Percentiles rank a stretch among this genome's conserved stretches.
phyloP scores from a whole-genome alignment of 2,797 vertebrate genomes.

The Siniperca scherzeri region DNA sequence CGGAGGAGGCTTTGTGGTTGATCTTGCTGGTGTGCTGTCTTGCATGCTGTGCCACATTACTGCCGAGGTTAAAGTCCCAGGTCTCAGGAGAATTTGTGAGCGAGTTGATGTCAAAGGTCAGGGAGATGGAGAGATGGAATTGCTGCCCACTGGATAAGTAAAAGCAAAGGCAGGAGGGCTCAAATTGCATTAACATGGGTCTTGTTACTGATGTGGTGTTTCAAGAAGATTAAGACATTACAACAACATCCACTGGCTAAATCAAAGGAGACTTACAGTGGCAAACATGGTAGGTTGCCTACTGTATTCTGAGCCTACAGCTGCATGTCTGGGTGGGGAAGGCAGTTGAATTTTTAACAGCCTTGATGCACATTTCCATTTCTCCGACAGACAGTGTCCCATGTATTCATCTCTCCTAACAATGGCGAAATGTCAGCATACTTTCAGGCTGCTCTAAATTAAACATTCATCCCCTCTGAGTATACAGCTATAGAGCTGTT shows the following conservation, averaged over 20 bases:
- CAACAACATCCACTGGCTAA: constrained; percentile 33
- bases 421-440: constrained; percentile 85
- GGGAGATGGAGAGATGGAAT: background rate
- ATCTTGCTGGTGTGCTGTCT: constrained; percentile 19
- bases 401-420: constrained; percentile 82
- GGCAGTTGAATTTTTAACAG: constrained; percentile 83
- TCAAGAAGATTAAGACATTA: constrained; percentile 42
- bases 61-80: constrained; percentile 7
- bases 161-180: constrained; percentile 21
- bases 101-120: constrained; percentile 37
- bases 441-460: constrained; percentile 86
- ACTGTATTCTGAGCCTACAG: constrained; percentile 60
- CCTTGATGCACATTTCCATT: constrained; percentile 83
- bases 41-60: background rate
- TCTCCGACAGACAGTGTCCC: constrained; percentile 78
- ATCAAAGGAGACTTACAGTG: constrained; percentile 48
- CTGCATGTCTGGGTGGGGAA: constrained; percentile 58
- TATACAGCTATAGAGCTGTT: constrained; percentile 70
- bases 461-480: constrained; percentile 83
- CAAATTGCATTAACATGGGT: constrained; percentile 16
- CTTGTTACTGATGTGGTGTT: constrained; percentile 22
- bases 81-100: constrained; percentile 13
- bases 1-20: constrained; percentile 13
- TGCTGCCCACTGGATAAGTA: constrained; percentile 13
- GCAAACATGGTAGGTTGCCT: constrained; percentile 18